These are phyloP conservation scores for Muraenolepis orangiensis DNA, from an alignment of 2,797 vertebrate genomes.

Conservation along the genomic window DNA sequence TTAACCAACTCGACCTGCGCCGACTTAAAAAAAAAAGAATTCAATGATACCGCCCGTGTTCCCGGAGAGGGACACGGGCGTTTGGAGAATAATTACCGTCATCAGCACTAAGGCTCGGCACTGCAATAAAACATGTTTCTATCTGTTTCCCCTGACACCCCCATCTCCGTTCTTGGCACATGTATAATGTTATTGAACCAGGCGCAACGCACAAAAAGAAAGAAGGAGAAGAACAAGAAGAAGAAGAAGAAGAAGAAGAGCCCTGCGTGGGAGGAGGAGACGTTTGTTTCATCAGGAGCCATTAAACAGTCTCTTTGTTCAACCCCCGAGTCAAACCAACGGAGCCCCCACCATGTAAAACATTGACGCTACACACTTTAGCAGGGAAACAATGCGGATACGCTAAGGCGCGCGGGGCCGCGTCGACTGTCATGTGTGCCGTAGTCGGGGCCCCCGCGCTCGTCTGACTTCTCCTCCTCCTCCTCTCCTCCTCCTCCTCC, in stretches of 20 bases:
- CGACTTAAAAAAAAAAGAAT: conserved; percentile 60
- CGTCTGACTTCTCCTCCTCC: conserved; percentile 65
- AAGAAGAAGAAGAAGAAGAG: too few species aligned
- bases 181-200: conserved; percentile 62
- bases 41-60: conserved; percentile 49
- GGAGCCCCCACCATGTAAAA: conserved; percentile 45
- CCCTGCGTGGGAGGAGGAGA: conserved; percentile 56
- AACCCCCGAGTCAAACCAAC: conserved; percentile 47
- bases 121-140: conserved; percentile 74
- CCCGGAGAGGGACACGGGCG: conserved; percentile 61
- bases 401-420: conserved; percentile 48
- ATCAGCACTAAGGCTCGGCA: conserved; percentile 52
- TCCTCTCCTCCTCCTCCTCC: too few species aligned
- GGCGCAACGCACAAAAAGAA: conserved; percentile 39
- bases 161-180: conserved; percentile 61
- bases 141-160: conserved; percentile 69
- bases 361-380: conserved; percentile 42
- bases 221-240: too few species aligned
- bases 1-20: conserved; percentile 59
- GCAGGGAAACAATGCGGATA: conserved; percentile 58
- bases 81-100: conserved; percentile 68
- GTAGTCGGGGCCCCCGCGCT: conserved; percentile 16
- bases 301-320: conserved; percentile 76
- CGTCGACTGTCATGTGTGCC: conserved; percentile 59
- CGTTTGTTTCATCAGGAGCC: conserved; percentile 57